Conservation (phyloP, 2,113 vertebrate genomes). For the Anolis sagrei region DNA sequence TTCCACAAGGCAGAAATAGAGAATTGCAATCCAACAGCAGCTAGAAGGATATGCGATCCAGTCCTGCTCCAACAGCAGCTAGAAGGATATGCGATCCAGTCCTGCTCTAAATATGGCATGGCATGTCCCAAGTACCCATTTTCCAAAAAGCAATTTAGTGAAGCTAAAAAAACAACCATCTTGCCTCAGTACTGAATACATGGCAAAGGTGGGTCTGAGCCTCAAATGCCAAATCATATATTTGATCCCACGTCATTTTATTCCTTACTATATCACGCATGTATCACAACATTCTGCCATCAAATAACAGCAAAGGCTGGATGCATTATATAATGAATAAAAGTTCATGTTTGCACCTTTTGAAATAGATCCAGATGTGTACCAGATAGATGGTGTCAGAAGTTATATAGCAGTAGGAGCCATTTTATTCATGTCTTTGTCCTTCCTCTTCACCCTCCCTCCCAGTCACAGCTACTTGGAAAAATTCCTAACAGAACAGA, state of each 20-base stretch:
- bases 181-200: background rate
- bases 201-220: background rate
- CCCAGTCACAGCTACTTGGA: conserved; percentile 94
- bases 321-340: background rate
- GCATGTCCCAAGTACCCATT: background rate
- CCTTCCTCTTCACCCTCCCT: background rate
- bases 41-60: no score
- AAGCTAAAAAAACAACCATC: background rate
- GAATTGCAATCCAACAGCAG: no score
- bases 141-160: background rate
- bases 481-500: conserved; percentile 97
- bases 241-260: no score
- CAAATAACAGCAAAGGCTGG: background rate
- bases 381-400: background rate
- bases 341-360: no score
- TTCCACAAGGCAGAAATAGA: no score
- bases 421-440: conserved; percentile 20
- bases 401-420: conserved; percentile 5
- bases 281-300: background rate
- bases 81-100: no score
- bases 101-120: no score
- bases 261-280: background rate
- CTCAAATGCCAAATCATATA: background rate
- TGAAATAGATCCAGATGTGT: background rate
- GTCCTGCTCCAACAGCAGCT: no score